phyloP scores from a whole-genome alignment of 2,113 vertebrate species.

The Lucifuga dentata region DNA sequence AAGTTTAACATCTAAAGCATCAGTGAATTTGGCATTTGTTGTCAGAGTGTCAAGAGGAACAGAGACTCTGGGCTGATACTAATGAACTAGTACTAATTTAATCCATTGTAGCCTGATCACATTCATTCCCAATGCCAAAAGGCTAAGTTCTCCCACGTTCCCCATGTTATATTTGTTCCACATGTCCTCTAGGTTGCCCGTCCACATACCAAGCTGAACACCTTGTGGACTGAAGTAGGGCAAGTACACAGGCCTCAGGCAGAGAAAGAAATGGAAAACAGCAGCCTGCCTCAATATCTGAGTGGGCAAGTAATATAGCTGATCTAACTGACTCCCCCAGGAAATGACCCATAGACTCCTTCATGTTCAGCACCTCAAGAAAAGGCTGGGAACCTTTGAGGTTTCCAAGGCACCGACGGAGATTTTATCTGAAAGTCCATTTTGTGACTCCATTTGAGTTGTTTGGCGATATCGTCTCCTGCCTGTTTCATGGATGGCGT shows the following conservation, averaged over 20 bases:
- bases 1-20: conserved; percentile 24
- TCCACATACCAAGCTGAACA: conserved; percentile 37
- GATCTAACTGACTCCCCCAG: conserved; percentile 38
- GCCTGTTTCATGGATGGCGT: conserved; percentile 42
- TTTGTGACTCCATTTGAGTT: conserved; percentile 46
- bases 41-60: conserved; percentile 12
- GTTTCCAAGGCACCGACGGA: conserved; percentile 39
- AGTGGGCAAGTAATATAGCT: conserved; percentile 52
- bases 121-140: conserved; percentile 16
- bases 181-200: conserved; percentile 29
- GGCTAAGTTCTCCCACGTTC: too few species aligned
- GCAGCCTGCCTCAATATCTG: conserved; percentile 36
- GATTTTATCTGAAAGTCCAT: conserved; percentile 54
- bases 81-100: conserved; percentile 25
- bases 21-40: conserved; percentile 25
- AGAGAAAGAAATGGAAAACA: conserved; percentile 47
- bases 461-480: conserved; percentile 45
- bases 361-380: conserved; percentile 67
- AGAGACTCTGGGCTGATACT: conserved; percentile 13
- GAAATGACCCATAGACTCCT: conserved; percentile 64
- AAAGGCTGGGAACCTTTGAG: conserved; percentile 37
- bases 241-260: conserved; percentile 44
- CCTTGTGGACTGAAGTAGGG: conserved; percentile 66
- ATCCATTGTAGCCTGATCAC: conserved; percentile 30
- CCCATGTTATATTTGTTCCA: neutral